Base-by-base conservation (phyloP, 2,797 vertebrate species). In the Sebastes trivittatus region DNA sequence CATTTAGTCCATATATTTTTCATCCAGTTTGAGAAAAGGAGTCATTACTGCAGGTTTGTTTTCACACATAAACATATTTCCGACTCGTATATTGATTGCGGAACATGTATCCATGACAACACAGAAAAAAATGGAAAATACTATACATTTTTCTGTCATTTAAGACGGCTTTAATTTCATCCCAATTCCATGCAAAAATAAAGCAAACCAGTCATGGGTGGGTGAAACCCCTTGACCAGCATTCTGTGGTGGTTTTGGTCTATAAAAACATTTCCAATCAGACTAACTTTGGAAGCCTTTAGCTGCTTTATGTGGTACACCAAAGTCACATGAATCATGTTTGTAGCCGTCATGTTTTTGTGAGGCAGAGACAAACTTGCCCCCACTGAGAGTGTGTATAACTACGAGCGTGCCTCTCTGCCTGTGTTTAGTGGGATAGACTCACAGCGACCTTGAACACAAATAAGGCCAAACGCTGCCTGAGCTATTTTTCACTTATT, bases 401-500 rank as follows among this genome's bases (percentile, higher is more conserved):
- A 7, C 36, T 36, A 10, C 36, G 25, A 36, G 46, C 32, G 29
- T 16, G 46, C 22, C 38, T 60, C 20, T 30, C 32, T 29, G 23
- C 30, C 52, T 52, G 76, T 30, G 72, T 82, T 81, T 30, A 29
- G 66, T 4, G 38, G 69, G 66, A 75, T 5, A n/a, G 42, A 70
- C 61, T 75, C 46, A 52, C 60, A 49, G 65, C 71, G 81, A 89
- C 89, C 88, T 89, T 87, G 83, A 84, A 52, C 83, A 63, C 71
- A 87, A 87, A 83, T 81, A 68, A 73, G 62, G 83, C 81, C 88
- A 75, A 86, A 73, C 5, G 25, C 71, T 36, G 69, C 62, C 70
- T 0, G 55, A 74, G 83, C 85, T 88, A 84, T 87, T 87, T 87
- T 77, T 85, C 81, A 72, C 36, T 87, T 80, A 80, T 60, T 72